phyloP scores from a whole-genome alignment of 2,113 vertebrate species.

The Rutilus rutilus region DNA sequence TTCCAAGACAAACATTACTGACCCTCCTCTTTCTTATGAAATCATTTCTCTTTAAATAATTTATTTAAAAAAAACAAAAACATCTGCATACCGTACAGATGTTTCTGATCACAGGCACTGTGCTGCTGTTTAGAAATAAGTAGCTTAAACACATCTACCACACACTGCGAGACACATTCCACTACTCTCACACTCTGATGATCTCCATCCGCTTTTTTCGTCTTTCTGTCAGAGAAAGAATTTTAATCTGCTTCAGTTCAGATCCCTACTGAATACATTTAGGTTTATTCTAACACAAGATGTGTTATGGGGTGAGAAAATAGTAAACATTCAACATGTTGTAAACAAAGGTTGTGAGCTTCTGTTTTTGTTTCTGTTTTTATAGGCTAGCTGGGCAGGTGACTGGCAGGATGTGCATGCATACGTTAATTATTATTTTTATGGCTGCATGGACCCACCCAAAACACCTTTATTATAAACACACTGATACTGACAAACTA shows the following conservation, averaged over 20 bases:
- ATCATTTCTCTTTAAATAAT: neutral
- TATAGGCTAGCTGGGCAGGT: neutral
- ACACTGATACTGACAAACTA: neutral
- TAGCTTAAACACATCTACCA: conserved; percentile 10
- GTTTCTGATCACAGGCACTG: conserved; percentile 18
- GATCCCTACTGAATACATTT: neutral
- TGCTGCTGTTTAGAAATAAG: neutral
- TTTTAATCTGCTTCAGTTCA: conserved; percentile 5
- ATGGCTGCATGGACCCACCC: conserved; percentile 11
- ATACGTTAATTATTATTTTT: conserved; percentile 6
- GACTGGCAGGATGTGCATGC: neutral
- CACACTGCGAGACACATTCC: neutral
- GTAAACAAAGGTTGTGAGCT: conserved; percentile 13
- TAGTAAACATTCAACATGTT: conserved; percentile 2
- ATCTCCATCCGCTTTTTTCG: neutral
- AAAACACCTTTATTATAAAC: conserved; percentile 9
- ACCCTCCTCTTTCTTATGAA: neutral
- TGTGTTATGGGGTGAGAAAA: conserved; percentile 4
- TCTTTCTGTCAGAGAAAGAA: neutral
- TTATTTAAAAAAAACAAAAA: neutral
- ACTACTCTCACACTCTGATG: neutral
- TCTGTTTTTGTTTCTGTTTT: conserved; percentile 4
- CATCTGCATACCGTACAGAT: conserved; percentile 1
- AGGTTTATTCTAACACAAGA: neutral
- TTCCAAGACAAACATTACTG: neutral